These are phyloP conservation scores for Chionodraco myersi DNA, from an alignment of 2,113 vertebrate genomes.

Conservation along the genomic window DNA sequence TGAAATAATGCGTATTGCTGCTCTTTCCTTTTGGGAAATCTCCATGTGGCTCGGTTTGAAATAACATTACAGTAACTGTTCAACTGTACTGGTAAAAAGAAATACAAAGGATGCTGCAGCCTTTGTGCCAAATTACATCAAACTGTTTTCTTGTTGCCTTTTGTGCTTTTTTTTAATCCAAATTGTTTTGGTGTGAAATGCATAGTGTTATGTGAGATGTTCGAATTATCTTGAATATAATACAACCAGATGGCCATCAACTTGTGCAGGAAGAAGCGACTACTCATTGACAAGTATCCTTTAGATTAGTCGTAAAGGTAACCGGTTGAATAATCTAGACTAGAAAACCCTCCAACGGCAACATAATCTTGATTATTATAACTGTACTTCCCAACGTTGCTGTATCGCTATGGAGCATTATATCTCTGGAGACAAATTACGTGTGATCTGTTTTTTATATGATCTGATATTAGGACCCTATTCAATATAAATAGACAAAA, in stretches of 20 bases:
- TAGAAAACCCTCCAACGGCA: background rate
- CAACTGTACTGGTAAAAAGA: background rate
- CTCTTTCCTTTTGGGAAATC: background rate
- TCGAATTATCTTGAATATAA: no score
- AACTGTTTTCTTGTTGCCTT: no score
- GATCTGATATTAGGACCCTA: background rate
- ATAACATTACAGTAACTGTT: background rate
- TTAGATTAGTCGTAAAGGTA: background rate
- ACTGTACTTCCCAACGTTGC: background rate
- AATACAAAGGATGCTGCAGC: background rate
- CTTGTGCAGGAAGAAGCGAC: no score
- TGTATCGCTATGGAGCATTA: background rate
- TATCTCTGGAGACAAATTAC: background rate
- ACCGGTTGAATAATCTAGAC: constrained; percentile 1
- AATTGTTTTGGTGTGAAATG: no score
- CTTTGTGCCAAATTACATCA: background rate
- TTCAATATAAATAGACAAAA: background rate
- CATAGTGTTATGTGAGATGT: no score
- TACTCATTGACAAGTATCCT: no score
- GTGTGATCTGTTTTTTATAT: background rate
- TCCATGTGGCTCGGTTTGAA: constrained; percentile 8
- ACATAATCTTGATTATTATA: constrained; percentile 1
- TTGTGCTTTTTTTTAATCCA: no score
- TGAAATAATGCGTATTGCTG: constrained; percentile 6
- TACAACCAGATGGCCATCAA: no score